These are phyloP conservation scores for Drosophila meridionalis DNA, from an alignment of 2,888 invertebrate species.

Conservation along the genomic window DNA sequence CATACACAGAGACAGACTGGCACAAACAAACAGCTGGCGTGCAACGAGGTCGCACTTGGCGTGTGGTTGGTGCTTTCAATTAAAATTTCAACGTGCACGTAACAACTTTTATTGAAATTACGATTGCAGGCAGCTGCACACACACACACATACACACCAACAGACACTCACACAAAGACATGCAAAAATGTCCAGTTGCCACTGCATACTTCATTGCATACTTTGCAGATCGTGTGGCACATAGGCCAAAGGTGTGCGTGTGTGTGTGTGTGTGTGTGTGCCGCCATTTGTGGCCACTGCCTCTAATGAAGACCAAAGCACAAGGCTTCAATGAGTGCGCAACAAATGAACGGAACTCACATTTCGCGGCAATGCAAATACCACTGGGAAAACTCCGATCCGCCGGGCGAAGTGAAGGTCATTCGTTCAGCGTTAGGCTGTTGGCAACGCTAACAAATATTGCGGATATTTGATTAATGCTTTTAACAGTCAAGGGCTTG, in stretches of 20 bases:
- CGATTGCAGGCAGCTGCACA: constrained; percentile 66
- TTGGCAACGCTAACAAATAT: constrained; percentile 42
- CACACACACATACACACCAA: constrained; percentile 28
- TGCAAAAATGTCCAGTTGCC: constrained; percentile 49
- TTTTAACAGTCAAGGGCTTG: constrained; percentile 6
- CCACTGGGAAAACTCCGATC: constrained; percentile 4
- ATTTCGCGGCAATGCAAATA: constrained; percentile 23
- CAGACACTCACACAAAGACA: background rate
- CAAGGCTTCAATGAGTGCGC: constrained; percentile 36
- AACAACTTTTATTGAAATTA: constrained; percentile 82
- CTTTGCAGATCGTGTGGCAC: constrained; percentile 29
- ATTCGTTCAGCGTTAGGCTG: constrained; percentile 15
- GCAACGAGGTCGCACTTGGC: constrained; percentile 53
- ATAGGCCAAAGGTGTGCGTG: constrained; percentile 32
- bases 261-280: constrained; percentile 14
- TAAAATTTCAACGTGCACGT: constrained; percentile 80
- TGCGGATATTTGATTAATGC: constrained; percentile 74
- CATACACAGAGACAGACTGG: constrained; percentile 54
- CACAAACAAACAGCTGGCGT: constrained; percentile 56
- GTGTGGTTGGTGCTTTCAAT: constrained; percentile 76
- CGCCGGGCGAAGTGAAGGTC: constrained; percentile 17
- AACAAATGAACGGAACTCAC: constrained; percentile 44
- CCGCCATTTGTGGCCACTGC: constrained; percentile 43
- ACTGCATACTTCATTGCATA: constrained; percentile 54
- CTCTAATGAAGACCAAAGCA: constrained; percentile 69